A percentile compares a stretch with the other conserved stretches of the same genome.
Conservation (phyloP, 2,888 invertebrate genomes). For the Ophion ventricosus region DNA sequence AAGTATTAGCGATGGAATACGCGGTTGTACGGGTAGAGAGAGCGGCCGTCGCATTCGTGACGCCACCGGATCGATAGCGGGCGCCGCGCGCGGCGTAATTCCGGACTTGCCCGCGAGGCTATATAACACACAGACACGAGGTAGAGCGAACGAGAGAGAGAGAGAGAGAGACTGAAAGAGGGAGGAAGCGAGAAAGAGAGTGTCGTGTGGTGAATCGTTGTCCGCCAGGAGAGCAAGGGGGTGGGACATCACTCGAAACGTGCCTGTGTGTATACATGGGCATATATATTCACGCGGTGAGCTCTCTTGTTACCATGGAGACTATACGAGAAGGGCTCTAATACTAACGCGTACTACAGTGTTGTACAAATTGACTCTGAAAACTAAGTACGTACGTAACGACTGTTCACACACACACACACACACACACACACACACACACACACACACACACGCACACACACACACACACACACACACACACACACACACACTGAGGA, state of each 20-base stretch:
- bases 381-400: background rate
- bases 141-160: slow-evolving; percentile 10
- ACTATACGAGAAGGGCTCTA: slow-evolving; percentile 15
- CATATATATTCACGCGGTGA: slow-evolving; percentile 1
- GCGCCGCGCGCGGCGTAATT: slow-evolving; percentile 54
- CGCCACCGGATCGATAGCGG: slow-evolving; percentile 60
- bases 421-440: too few relatives aligned
- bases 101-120: slow-evolving; percentile 45
- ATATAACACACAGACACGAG: background rate
- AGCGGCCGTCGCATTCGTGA: slow-evolving; percentile 39
- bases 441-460: too few relatives aligned
- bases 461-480: too few relatives aligned
- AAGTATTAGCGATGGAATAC: slow-evolving; percentile 43
- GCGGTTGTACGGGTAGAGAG: slow-evolving; percentile 20
- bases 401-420: too few relatives aligned
- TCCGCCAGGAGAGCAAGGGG: slow-evolving; percentile 38
- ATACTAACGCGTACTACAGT: slow-evolving; percentile 21
- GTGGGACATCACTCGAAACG: slow-evolving; percentile 57
- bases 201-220: slow-evolving; percentile 32
- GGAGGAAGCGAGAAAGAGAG: slow-evolving; percentile 46
- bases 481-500: too few relatives aligned
- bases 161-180: slow-evolving; percentile 33
- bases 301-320: slow-evolving; percentile 39
- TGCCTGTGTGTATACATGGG: background rate
- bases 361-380: slow-evolving; percentile 9